Evolutionary conservation across 2,888 invertebrate species (phyloP), one percentile per base, ranked within the genome.

Genomic region (Parascotia fuliginaria): DNA sequence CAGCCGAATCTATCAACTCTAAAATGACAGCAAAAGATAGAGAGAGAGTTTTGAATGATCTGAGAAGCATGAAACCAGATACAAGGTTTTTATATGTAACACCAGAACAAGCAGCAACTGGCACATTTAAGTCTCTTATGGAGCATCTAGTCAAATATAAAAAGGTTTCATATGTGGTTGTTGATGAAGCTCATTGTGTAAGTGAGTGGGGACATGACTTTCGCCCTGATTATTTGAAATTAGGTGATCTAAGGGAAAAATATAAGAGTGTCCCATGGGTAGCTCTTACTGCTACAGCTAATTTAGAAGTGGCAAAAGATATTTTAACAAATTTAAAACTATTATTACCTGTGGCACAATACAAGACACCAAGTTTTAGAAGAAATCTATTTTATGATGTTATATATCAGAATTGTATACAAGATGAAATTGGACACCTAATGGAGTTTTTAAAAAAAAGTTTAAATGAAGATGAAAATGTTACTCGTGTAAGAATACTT

Each of bases 131-230:
- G 81, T 89, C 92, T 34, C 81, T 97, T 1, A 89, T 96, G 54
- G 92, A 94, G 15, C 94, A 95, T 69, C 87, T 98, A 64, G 88
- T 95, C 45, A 95, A 95, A 70, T 94, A 95, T 73, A 94, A 96
- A 45, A 95, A 97, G 77, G 87, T 99, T 3, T 96, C 96, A 0
- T 98, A 97, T 83, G 95, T 99, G 70, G 96, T 98, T 14, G 96
- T 99, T 9, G 99, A 99, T 87, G 99, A 99, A 91, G 98, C 98
- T 1, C 98, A 98, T 87, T 98, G 98, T 90, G 98, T 99, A 0
- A 98, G 98, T 72, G 97, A 99, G 74, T 99, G 99, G 99, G 99
- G 99, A 0, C 99, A 99, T 87, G 99, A 99, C 85, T 99, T 99
- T 83, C 93, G 98, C 5, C 98, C 98, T 0, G 98, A 98, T 84